phyloP scores from a whole-genome alignment of 1,140 invertebrate genomes.

The Metaphire vulgaris region DNA sequence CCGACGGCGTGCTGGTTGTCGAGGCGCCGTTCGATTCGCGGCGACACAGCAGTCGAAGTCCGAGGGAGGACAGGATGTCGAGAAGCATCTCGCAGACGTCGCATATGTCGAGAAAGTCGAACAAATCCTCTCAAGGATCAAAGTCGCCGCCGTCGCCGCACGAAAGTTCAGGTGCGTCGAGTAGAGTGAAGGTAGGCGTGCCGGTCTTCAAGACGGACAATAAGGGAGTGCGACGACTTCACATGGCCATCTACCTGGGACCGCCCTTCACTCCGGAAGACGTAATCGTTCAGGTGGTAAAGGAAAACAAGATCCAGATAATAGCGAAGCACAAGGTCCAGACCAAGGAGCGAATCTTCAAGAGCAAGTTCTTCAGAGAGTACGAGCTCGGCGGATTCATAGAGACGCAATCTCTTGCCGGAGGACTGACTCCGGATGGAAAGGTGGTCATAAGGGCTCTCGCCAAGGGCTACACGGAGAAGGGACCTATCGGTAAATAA shows the following conservation, averaged over 20 bases:
- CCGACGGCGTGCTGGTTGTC: too few species aligned
- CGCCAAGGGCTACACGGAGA: neutral
- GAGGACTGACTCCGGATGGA: neutral
- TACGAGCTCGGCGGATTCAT: constrained; percentile 6
- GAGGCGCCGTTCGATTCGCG: too few species aligned
- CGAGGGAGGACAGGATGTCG: too few species aligned
- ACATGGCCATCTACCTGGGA: constrained; percentile 7
- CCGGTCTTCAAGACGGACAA: constrained; percentile 13
- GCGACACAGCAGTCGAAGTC: too few species aligned
- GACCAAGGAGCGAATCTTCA: neutral
- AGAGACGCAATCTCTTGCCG: neutral
- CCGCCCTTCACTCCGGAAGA: neutral
- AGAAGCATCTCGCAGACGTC: too few species aligned
- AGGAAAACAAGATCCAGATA: constrained; percentile 11
- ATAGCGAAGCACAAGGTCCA: constrained; percentile 10
- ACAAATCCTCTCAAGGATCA: too few species aligned
- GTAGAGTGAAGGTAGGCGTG: constrained; percentile 10
- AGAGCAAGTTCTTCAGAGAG: neutral
- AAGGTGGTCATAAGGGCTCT: constrained; percentile 9
- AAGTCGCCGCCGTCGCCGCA: too few species aligned
- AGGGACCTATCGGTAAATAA: too few species aligned
- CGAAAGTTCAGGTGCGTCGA: too few species aligned
- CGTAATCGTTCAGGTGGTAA: constrained; percentile 5
- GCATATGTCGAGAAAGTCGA: too few species aligned
- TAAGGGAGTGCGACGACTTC: neutral